phyloP scores from a whole-genome alignment of 2,888 invertebrate genomes.

The Drosophila quinaria region DNA sequence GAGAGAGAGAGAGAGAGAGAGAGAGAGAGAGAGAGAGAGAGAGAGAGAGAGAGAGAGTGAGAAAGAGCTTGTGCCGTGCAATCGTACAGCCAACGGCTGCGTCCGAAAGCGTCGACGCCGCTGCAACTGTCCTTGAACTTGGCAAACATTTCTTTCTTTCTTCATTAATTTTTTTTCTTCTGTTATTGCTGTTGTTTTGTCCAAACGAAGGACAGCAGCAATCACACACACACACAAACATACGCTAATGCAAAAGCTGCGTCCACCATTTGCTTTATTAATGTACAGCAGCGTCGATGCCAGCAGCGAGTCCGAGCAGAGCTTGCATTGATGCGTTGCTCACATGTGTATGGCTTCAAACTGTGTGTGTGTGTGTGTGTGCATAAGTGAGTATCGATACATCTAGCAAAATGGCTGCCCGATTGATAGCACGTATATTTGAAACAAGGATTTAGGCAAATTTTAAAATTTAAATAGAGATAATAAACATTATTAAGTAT shows the following conservation, averaged over 20 bases:
- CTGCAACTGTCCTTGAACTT: constrained; percentile 81
- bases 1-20: constrained; percentile 13
- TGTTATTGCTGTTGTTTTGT: constrained; percentile 23
- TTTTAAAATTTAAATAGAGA: neutral
- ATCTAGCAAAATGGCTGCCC: constrained; percentile 12
- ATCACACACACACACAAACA: constrained; percentile 13
- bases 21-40: constrained; percentile 12
- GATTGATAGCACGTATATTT: neutral
- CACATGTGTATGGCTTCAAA: constrained; percentile 56
- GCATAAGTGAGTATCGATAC: constrained; percentile 17
- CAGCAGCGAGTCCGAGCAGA: constrained; percentile 31
- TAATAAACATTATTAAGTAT: neutral
- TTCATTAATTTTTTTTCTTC: constrained; percentile 3
- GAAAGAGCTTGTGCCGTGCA: constrained; percentile 46
- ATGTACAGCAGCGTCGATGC: constrained; percentile 48
- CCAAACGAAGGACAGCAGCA: constrained; percentile 52
- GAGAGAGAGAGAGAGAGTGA: constrained; percentile 6
- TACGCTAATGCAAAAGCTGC: constrained; percentile 35
- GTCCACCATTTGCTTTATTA: constrained; percentile 53
- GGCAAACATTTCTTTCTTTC: constrained; percentile 51
- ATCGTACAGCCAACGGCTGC: constrained; percentile 69
- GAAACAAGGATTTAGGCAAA: neutral
- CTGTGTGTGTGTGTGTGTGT: constrained; percentile 2
- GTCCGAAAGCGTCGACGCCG: constrained; percentile 68
- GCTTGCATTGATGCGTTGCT: constrained; percentile 34